Evolutionary conservation across 2,113 vertebrate species (phyloP).

Genomic region (Brachypteracias leptosomus): DNA sequence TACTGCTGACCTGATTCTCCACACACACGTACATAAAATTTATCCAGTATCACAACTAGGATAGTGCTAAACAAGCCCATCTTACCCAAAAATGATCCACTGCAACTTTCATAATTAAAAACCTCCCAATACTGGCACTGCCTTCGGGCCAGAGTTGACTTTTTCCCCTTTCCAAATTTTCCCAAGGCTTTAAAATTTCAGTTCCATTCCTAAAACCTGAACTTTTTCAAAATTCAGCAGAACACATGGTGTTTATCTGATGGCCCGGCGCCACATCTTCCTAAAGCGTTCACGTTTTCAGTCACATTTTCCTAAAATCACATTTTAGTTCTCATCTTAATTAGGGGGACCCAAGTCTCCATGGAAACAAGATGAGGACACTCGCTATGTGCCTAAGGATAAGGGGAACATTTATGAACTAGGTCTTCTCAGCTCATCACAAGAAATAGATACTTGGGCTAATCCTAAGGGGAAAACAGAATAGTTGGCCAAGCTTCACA

Average conservation of each 20-base stretch:
- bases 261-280: not conserved
- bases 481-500: conserved; percentile 28
- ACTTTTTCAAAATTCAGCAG: not conserved
- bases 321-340: not conserved
- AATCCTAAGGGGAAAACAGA: conserved; percentile 28
- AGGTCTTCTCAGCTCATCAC: not conserved
- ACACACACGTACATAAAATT: not conserved
- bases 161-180: not conserved
- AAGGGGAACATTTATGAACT: not conserved
- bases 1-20: not conserved
- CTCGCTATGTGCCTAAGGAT: not conserved
- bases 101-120: not conserved
- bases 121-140: not conserved
- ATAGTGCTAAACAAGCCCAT: not conserved
- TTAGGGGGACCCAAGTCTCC: not conserved
- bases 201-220: not conserved
- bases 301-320: too few relatives aligned
- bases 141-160: not conserved
- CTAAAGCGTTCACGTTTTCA: too few relatives aligned
- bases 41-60: not conserved
- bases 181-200: not conserved
- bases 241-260: not conserved
- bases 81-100: not conserved
- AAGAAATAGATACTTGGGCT: conserved; percentile 15
- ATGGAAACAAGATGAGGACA: not conserved